Evolutionary conservation across 2,888 invertebrate genomes (phyloP), one percentile per base, ranked within the genome.

Genomic region (Gnatocerus cornutus): DNA sequence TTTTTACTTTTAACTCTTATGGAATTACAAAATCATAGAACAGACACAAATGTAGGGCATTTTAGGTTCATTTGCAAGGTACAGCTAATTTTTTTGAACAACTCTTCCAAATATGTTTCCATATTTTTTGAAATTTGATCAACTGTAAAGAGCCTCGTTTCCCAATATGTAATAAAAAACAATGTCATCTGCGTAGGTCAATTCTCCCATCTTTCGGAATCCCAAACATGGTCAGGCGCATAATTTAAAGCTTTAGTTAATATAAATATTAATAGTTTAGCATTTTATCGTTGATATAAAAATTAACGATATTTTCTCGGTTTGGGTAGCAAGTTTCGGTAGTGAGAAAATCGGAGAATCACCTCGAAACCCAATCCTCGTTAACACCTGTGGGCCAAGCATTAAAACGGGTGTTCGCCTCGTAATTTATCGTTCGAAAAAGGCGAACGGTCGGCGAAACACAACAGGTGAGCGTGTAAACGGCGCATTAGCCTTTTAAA

Each of bases 381-480:
- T 66, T 66, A 69, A 65, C 69, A 69, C 69, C 69, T 59, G 69
- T 59, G 69, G 41, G 52, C 46, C 27, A 37, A 16, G 33, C 58
- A 64, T 68, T 63, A 68, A 68, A 68, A 55, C 50, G 45, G 41
- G 39, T 63, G 53, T 63, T 59, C 53, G 53, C 48, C 30, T 58
- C 52, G 61, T 64, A 68, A 71, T 71, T 71, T 71, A 71, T 71
- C 29, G 61, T 55, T 30, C 12, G 33, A 41, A 68, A 64, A 67
- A 71, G 46, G 62, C 39, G 43, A 37, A 29, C 55, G 62, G 48
- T 46, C 63, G 53, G 62, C 45, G 45, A 59, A 50, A 56, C 58
- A 71, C 69, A 69, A 72, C 71, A 69, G 69, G 69, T 72, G 71
- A 72, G 61, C 62, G 68, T 63, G 64, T 68, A 71, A 71, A 65